Base-by-base conservation (phyloP, 2,113 vertebrate species). In the Mugil cephalus region DNA sequence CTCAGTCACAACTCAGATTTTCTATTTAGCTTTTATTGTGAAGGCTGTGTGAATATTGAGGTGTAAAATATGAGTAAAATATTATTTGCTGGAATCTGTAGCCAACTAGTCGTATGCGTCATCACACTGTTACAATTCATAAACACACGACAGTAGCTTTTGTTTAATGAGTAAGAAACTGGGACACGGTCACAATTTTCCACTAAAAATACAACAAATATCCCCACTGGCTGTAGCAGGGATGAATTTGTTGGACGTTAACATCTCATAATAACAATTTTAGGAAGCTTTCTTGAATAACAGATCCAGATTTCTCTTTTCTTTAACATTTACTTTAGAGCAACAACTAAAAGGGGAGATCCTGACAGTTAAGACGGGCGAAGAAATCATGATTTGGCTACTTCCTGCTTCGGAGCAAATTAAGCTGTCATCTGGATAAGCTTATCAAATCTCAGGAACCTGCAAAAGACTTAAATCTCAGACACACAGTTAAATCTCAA, bases 131-230 rank as follows among this genome's bases (percentile, higher is more conserved):
- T 5, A 30, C 3, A 30, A 30, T 30, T 30, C 38, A 40, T 11
- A 40, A 10, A 40, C 13, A 11, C 39, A 12, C 3, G 4, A 42
- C 4, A 11, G 4, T 11, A 42, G 4, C 39, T 11, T 45, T 45
- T 7, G 15, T 8, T 45, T 45, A 39, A 24, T 21, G 8, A 13
- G 19, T 52, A 38, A 82, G 61, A 65, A 71, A 75, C n/a, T 77
- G 69, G 74, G 80, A 74, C 83, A 74, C 45, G 24, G 48, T 46
- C n/a, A 12, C 47, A 72, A 79, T 63, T 80, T 69, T 12, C 36
- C 67, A 11, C 11, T 24, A 39, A 60, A 77, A 80, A 15, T 14
- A 48, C 80, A 89, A 89, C 88, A 91, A 92, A 88, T 84, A 50
- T 78, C 39, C 43, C 62, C 8, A 10, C 64, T 62, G 6, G 12